Base-by-base conservation (phyloP, 2,113 vertebrate genomes). In the Irena cyanogastra region DNA sequence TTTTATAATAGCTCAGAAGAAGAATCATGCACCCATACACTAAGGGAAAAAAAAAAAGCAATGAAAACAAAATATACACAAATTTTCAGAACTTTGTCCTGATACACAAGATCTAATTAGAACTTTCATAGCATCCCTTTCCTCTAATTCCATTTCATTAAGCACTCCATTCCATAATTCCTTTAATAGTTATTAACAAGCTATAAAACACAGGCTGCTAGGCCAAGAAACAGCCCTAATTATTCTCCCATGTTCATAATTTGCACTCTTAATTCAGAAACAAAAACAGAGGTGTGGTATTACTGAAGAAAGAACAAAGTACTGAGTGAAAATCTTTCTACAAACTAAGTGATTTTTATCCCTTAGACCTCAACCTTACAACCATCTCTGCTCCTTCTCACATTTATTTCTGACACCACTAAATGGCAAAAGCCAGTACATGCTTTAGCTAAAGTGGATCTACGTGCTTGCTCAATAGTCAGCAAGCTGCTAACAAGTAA, bases 341-440 rank as follows among this genome's bases (percentile, higher is more conserved):
- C 2, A 78, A 12, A 71, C 24, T 35, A 84, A 84, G 3, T 24
- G 15, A 69, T 37, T 74, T 78, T 85, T 21, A 78, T 7, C 15
- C 28, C 28, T 88, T 59, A 68, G 22, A 60, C 56, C 13, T 39
- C 27, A 86, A 52, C 13, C 11, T 50, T 21, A 52, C 7, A 90
- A 17, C 1, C 11, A 3, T 41, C 10, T 52, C 57, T 77, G n/a
- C 13, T 79, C 21, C 18, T 66, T 45, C 42, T 71, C 30, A 16
- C 1, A 41, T 7, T 56, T 0, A 0, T 26, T 76, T 42, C 37
- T 56, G 10, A 16, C 27, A 39, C 9, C 7, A 71, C 30, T 33
- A 10, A 35, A 68, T 4, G 7, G 20, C 18, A 84, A 82, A 75
- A 54, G 16, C 13, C 28, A 70, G 11, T 7, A 50, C 2, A 27